Evolutionary conservation across 2,888 invertebrate genomes (phyloP), one percentile per base, ranked within the genome.

Genomic region (Aleiodes testaceus): DNA sequence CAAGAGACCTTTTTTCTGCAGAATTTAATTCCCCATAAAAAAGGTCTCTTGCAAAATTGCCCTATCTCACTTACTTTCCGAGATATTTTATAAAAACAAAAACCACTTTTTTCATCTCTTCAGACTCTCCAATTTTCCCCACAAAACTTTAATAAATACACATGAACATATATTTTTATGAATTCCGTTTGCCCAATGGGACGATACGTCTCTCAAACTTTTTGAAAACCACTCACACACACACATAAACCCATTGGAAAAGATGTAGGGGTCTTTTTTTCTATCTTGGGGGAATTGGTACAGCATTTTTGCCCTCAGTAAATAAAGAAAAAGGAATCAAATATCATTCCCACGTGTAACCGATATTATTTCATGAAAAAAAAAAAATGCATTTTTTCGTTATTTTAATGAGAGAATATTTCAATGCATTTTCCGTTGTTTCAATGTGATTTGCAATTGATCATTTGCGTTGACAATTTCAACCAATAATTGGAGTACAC

Each of bases 201-300:
- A 73, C 77, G 72, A 77, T 77, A 55, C 73, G 69, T 77, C 71
- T 22, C 47, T 55, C 67, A 72, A 77, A 77, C 72, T 75, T 75
- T 75, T 47, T 26, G 68, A 67, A 72, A 75, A 75, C 73, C 72
- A 72, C 36, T 5, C 45, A 64, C 26, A 45, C 70, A 73, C 69
- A 47, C 72, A 70, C 36, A 36, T 36, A 66, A 20, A 45, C 70
- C 74, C 69, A 45, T 61, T 63, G 59, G 45, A 71, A 53, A 55
- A 67, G 59, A 70, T 26, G 63, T 66, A 44, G 45, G 11, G 16
- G 45, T 66, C 44, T 44, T 66, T 47, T 2, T 61, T 26, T 1
- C 26, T 36, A 36, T 36, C 52, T 66, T 30, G 36, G 5, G 30
- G 52, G 42, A 26, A 36, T 5, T 69, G 44, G 68, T 66, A 61